Base-by-base conservation (phyloP, 2,888 invertebrate genomes). In the Clistopyga incitator region DNA sequence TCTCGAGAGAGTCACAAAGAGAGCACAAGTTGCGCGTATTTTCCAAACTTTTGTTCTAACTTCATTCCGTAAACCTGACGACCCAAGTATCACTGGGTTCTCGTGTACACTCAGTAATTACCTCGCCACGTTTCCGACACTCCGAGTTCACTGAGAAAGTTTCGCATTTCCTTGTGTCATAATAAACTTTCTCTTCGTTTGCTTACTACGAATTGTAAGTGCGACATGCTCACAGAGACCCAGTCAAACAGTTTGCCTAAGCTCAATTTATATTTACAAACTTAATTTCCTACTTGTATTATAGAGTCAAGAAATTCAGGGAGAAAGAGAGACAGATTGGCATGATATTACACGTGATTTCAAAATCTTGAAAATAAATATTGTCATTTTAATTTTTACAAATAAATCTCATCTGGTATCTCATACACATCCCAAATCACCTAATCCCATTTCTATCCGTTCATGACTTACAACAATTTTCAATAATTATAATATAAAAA, bases 151-250 rank as follows among this genome's bases (percentile, higher is more conserved):
- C 29, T 50, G n/a, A 18, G 20, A 59, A 56, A 67, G 59, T 82
- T 52, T 13, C 8, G 38, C 18, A 45, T 68, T 82, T 68, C 45
- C 45, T 45, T 56, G 67, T 72, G 34, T 68, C 29, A 11, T 23
- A 52, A 54, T 64, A 78, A 82, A 82, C 52, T 78, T 82, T 70
- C n/a, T 20, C 20, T 64, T 61, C 74, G 15, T 70, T 71, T 50
- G 25, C 29, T 34, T 70, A n/a, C 45, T 52, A 6, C 11, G 59
- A 20, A 68, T 68, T 59, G 47, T 42, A 78, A 72, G 45, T 25
- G 52, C 15, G 15, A n/a, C n/a, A 23, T 3, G 15, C 13, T 3
- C 56, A 15, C 23, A 23, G 15, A 23, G 13, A 25, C 25, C 3
- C 56, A 56, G 23, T 54, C 23, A 54, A 54, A 56, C 2, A 56